Percentiles rank a stretch among this genome's conserved stretches.
Evolutionary conservation across 1,140 invertebrate species (phyloP).

Genomic region (Drosophila santomea): DNA sequence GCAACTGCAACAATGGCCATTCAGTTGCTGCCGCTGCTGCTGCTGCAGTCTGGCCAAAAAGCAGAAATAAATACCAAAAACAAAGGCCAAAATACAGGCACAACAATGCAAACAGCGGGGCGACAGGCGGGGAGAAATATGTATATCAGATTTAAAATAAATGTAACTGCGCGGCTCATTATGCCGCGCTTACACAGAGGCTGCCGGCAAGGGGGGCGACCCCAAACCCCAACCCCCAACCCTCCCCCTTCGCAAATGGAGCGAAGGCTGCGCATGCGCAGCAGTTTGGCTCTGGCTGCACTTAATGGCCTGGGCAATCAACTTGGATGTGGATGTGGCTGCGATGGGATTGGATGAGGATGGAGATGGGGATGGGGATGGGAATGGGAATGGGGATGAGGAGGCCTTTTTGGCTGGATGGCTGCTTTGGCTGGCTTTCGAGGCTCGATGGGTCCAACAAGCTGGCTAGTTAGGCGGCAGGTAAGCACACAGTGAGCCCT

Average conservation of each 20-base stretch:
- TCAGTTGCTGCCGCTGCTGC: conserved; percentile 46
- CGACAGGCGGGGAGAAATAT: conserved; percentile 69
- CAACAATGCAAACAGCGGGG: conserved; percentile 54
- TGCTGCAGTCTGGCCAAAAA: conserved; percentile 65
- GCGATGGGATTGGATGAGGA: conserved; percentile 29
- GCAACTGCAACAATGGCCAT: conserved; percentile 63
- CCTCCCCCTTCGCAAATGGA: conserved; percentile 29
- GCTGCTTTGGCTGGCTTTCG: conserved; percentile 37
- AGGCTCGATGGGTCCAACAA: conserved; percentile 55
- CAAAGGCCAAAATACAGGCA: conserved; percentile 53
- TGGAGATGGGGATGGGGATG: conserved; percentile 10
- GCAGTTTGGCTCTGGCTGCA: conserved; percentile 72
- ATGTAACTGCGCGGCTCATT: conserved; percentile 83
- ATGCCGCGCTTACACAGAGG: conserved; percentile 75
- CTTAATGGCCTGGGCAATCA: conserved; percentile 81
- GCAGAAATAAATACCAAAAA: conserved; percentile 23
- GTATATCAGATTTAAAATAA: conserved; percentile 84
- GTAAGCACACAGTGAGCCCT: conserved; percentile 38
- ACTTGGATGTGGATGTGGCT: conserved; percentile 44
- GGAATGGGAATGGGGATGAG: conserved; percentile 15
- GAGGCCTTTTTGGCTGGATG: conserved; percentile 9
- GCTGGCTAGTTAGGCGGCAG: conserved; percentile 67
- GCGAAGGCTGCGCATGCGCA: conserved; percentile 73
- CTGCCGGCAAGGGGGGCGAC: not conserved
- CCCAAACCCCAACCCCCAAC: conserved; percentile 10